Conservation (phyloP, 2,888 invertebrate genomes). For the Phyllotreta striolata region DNA sequence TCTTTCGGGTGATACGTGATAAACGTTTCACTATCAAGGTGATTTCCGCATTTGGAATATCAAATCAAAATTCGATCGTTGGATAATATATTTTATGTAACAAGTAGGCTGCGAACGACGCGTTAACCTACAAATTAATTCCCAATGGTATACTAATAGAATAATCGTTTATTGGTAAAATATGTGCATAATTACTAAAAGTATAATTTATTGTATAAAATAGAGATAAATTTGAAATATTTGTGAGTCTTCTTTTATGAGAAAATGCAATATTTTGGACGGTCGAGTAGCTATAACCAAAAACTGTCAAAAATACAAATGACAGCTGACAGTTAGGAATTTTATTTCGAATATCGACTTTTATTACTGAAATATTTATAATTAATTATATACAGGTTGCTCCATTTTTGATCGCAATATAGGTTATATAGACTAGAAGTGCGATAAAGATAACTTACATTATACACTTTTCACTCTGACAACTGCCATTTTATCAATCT, state of each 20-base stretch:
- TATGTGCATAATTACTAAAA: background rate
- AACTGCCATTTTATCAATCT: too few species aligned
- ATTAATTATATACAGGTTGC: too few species aligned
- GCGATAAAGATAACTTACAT: too few species aligned
- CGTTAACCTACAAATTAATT: conserved; percentile 23
- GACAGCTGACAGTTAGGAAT: background rate
- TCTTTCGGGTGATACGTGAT: conserved; percentile 14
- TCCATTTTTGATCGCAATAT: too few species aligned
- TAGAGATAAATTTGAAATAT: too few species aligned
- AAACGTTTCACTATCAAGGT: conserved; percentile 23
- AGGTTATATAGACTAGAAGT: too few species aligned
- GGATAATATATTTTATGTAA: conserved; percentile 3
- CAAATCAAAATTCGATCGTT: conserved; percentile 18
- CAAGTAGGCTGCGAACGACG: background rate
- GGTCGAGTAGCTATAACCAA: too few species aligned
- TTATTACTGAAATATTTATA: too few species aligned
- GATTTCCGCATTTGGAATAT: conserved; percentile 13
- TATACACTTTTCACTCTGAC: too few species aligned
- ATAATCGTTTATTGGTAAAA: too few species aligned
- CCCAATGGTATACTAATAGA: background rate
- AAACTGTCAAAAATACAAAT: too few species aligned
- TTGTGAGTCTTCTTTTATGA: too few species aligned
- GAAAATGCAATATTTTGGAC: background rate
- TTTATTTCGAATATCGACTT: background rate
- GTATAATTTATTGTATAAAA: conserved; percentile 2